These are phyloP conservation scores for Drosophila lacicola DNA, from an alignment of 2,888 invertebrate species.

Conservation along the genomic window DNA sequence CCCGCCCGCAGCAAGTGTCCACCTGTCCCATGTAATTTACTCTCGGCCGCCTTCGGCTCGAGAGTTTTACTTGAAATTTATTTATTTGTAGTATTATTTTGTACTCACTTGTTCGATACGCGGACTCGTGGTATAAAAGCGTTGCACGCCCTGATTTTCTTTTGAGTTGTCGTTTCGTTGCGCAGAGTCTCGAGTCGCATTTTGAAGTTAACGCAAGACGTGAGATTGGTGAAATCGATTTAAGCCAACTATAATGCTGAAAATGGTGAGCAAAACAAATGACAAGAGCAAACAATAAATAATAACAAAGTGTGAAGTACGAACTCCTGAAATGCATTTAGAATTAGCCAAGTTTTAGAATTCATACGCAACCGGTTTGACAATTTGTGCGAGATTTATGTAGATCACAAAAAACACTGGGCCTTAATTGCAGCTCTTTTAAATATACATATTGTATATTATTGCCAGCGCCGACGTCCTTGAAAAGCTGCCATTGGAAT, in stretches of 20 bases:
- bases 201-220: constrained; percentile 7
- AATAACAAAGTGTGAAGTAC: constrained; percentile 8
- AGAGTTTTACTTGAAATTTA: constrained; percentile 49
- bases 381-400: constrained; percentile 45
- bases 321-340: constrained; percentile 21
- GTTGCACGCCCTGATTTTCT: constrained; percentile 84
- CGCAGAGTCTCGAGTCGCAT: constrained; percentile 81
- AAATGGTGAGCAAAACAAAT: constrained; percentile 65
- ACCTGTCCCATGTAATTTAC: constrained; percentile 42
- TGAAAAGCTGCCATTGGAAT: constrained; percentile 40
- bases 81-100: constrained; percentile 29
- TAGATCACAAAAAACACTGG: constrained; percentile 43
- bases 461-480: constrained; percentile 38
- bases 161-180: constrained; percentile 85
- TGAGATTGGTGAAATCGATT: constrained; percentile 70
- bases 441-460: constrained; percentile 13
- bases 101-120: constrained; percentile 53
- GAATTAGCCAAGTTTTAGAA: constrained; percentile 35
- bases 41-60: constrained; percentile 65
- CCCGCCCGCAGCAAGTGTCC: constrained; percentile 8
- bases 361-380: constrained; percentile 45
- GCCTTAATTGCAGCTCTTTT: constrained; percentile 47
- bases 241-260: constrained; percentile 47
- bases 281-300: background rate
- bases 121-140: constrained; percentile 83